Evolutionary conservation across 2,113 vertebrate species (phyloP).

Genomic region (Sapajus apella): DNA sequence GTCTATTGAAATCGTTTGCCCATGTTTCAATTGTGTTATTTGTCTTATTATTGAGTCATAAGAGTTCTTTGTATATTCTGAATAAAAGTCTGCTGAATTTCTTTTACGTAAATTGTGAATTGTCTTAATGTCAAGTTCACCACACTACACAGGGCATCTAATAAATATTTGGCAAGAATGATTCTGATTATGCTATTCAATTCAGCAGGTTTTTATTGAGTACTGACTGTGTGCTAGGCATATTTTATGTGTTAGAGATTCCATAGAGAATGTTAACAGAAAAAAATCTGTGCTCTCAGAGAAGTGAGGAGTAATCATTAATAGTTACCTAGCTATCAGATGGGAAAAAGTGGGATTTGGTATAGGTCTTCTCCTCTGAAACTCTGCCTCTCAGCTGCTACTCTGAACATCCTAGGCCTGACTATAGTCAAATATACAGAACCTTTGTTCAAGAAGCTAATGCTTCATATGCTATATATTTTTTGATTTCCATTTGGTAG

Average conservation of each 20-base stretch:
- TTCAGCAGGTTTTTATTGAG: slow-evolving; percentile 8
- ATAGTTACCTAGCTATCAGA: neutral
- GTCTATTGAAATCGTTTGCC: slow-evolving; percentile 29
- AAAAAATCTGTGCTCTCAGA: neutral
- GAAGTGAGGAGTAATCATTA: neutral
- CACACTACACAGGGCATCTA: neutral
- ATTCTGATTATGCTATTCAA: neutral
- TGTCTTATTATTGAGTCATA: neutral
- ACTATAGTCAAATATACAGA: neutral
- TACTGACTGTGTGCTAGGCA: neutral
- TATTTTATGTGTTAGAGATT: neutral
- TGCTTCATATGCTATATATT: neutral
- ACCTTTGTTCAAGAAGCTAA: neutral
- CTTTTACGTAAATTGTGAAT: neutral
- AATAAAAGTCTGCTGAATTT: neutral
- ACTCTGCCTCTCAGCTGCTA: neutral
- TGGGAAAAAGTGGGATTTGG: neutral
- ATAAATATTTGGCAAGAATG: slow-evolving; percentile 28
- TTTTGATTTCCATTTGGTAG: neutral
- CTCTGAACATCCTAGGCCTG: neutral
- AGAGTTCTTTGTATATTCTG: slow-evolving; percentile 26
- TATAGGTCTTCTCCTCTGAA: neutral
- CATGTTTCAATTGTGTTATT: slow-evolving; percentile 19
- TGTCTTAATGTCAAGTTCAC: neutral
- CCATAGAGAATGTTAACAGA: neutral